Evolutionary conservation across 2,888 invertebrate species (phyloP), one percentile per base, ranked within the genome.

Genomic region (Meteorus colon): DNA sequence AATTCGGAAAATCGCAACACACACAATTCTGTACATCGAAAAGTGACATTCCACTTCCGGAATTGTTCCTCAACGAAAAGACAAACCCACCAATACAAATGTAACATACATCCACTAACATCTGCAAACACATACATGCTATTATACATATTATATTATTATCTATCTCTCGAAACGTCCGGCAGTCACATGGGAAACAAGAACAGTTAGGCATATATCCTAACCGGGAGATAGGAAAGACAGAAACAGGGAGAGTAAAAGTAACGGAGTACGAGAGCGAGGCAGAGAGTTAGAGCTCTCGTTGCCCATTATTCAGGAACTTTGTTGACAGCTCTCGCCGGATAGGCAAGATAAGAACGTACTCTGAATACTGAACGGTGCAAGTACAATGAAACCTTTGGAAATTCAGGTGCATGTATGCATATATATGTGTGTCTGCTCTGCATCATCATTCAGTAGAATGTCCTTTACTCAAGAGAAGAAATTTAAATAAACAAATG

Each of bases 251-350:
- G 65, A 45, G 41, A 45, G 69, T 45, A 24, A 66, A 62, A 67
- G 41, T 68, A 72, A 41, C 41, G 41, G 4, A 41, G 41, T 12
- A 12, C 12, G 12, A 63, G 75, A 72, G 74, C 59, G 75, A 74
- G 69, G 45, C 34, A 24, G 65, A 70, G 77, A 66, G 74, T 71
- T 37, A 69, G 63, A 75, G 78, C 77, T 34, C 73, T 71, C 80
- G 63, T 51, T 66, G 77, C 83, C 55, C 81, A 86, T 88, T 88
- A 89, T 89, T 89, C 89, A 89, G 87, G 88, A 89, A 89, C 89
- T 89, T 89, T 87, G 89, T 84, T 89, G 89, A 89, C 89, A 89
- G 89, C 89, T 87, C 88, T 79, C 87, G 79, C 89, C 89, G 89
- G 89, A 88, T 88, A 88, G 89, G 82, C 81, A 87, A 55, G 89